A percentile compares a stretch with the other conserved stretches of the same genome.
Evolutionary conservation across 2,113 vertebrate genomes (phyloP).

Genomic region (Plestiodon gilberti): DNA sequence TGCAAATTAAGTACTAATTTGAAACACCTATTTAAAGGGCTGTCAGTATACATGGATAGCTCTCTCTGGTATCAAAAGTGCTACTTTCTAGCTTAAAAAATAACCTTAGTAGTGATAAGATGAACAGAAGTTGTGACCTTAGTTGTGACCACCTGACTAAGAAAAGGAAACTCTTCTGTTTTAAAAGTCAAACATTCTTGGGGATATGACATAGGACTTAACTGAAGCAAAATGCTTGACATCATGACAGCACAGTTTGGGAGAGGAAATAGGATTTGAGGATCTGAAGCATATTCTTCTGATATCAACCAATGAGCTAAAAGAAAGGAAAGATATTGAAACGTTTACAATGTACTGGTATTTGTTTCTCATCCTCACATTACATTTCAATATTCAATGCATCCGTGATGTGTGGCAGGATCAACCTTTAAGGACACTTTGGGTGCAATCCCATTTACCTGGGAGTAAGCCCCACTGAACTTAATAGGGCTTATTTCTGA

Average conservation of each 20-base stretch:
- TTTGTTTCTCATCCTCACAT: background rate
- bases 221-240: background rate
- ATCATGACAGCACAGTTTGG: background rate
- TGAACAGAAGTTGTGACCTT: no score
- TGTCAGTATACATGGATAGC: background rate
- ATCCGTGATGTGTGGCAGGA: background rate
- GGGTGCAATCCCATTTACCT: background rate
- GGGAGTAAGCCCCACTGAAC: no score
- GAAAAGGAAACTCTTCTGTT: background rate
- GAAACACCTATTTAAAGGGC: slow-evolving; percentile 52
- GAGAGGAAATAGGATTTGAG: background rate
- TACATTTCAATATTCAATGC: background rate
- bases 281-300: background rate
- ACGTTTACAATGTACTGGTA: background rate
- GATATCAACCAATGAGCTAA: background rate
- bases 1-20: slow-evolving; percentile 68
- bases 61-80: background rate
- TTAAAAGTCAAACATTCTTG: background rate
- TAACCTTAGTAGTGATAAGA: background rate
- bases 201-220: background rate
- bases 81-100: background rate
- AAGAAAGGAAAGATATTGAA: background rate
- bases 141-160: no score
- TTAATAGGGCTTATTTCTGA: no score
- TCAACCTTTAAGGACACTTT: background rate